These are phyloP conservation scores for Smutsia gigantea DNA, from an alignment of 2,797 vertebrate species.

Conservation along the genomic window DNA sequence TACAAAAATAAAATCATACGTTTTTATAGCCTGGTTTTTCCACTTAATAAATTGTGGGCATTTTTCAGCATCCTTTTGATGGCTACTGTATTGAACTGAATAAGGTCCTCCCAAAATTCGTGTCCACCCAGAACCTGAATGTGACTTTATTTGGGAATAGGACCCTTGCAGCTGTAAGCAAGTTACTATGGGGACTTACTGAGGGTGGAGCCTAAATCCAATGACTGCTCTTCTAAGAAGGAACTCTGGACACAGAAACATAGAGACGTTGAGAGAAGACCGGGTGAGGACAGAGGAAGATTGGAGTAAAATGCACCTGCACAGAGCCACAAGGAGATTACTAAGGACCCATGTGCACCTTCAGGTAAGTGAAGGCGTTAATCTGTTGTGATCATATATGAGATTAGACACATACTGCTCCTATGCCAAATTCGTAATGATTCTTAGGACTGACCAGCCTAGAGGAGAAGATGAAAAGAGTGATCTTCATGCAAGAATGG, in stretches of 20 bases:
- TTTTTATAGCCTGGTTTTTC: not conserved
- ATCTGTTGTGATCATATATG: not conserved
- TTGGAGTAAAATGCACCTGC: not conserved
- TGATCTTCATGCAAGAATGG: not conserved
- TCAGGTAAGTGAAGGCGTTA: not conserved
- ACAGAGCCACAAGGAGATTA: not conserved
- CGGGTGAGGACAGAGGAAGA: not conserved
- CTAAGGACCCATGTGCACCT: not conserved
- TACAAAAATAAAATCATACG: not conserved
- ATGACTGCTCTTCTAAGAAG: not conserved
- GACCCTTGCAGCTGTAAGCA: not conserved
- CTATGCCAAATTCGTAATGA: not conserved
- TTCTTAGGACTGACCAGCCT: not conserved
- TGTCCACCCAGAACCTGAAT: not conserved
- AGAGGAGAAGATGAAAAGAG: not conserved
- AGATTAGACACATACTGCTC: not conserved
- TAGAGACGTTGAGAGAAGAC: not conserved
- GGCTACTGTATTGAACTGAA: not conserved
- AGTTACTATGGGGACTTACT: too few relatives aligned
- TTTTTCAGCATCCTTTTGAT: not conserved
- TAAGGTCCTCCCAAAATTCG: not conserved
- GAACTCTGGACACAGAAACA: not conserved
- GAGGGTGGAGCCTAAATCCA: not conserved
- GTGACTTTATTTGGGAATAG: not conserved
- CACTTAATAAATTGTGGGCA: not conserved